These are phyloP conservation scores for Alviniconcha marisindica DNA, from an alignment of 1,140 invertebrate species.

Conservation along the genomic window DNA sequence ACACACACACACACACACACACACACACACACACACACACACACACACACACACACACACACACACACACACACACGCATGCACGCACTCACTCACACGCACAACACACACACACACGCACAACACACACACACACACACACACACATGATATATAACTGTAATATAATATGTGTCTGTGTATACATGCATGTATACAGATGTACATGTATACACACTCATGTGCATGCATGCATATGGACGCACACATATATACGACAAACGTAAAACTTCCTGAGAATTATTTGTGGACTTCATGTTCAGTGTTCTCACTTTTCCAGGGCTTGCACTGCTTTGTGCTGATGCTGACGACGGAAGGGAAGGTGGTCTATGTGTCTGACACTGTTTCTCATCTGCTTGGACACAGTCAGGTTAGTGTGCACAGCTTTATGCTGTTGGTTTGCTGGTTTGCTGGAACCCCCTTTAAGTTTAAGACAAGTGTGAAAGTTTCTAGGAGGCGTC, in stretches of 20 bases:
- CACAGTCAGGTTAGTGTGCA: conserved; percentile 3
- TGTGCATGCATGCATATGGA: no score
- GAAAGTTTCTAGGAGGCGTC: no score
- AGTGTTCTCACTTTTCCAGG: background rate
- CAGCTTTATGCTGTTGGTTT: no score
- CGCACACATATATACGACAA: no score
- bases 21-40: background rate
- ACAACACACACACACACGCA: conserved; percentile 14
- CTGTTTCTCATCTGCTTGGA: background rate
- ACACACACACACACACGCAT: background rate
- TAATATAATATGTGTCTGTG: no score
- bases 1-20: no score
- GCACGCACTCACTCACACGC: background rate
- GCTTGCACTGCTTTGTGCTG: conserved; percentile 4
- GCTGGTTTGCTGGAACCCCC: no score
- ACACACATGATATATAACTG: background rate
- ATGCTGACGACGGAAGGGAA: background rate
- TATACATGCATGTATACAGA: no score
- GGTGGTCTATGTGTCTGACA: conserved; percentile 4
- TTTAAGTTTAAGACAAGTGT: no score
- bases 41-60: background rate
- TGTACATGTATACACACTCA: no score
- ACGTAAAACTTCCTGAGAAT: no score
- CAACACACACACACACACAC: conserved; percentile 15
- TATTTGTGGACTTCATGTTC: background rate